Evolutionary conservation across 1,140 invertebrate species (phyloP).

Genomic region (Melipona quadrifasciata): DNA sequence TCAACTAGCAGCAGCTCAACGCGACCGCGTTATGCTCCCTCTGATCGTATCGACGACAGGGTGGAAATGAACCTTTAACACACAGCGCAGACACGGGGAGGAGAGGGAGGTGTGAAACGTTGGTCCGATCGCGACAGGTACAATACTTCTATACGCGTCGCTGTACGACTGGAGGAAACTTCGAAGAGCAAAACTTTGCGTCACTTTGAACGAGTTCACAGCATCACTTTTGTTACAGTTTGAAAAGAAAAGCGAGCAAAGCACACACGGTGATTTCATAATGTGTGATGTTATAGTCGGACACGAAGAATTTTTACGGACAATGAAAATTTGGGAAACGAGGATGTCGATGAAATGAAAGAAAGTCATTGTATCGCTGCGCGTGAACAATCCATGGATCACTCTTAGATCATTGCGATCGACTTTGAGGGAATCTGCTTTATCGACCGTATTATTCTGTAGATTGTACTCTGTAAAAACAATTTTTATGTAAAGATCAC

Average conservation of each 20-base stretch:
- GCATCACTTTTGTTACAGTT: no score
- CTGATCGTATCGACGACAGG: slow-evolving; percentile 1
- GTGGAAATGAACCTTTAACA: slow-evolving; percentile 34
- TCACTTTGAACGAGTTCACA: not conserved
- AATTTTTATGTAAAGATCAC: not conserved
- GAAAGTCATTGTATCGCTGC: not conserved
- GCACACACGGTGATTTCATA: not conserved
- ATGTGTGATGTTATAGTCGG: not conserved
- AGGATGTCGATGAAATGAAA: not conserved
- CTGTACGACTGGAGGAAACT: not conserved
- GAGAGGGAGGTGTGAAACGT: not conserved
- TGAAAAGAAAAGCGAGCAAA: not conserved
- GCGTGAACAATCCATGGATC: not conserved
- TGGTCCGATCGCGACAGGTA: not conserved
- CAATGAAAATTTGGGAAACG: not conserved
- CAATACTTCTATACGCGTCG: not conserved
- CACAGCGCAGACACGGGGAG: no score
- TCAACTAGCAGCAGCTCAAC: not conserved
- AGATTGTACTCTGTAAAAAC: not conserved
- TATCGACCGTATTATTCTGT: not conserved
- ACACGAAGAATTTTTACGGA: not conserved
- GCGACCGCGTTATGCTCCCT: not conserved
- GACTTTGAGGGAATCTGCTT: not conserved
- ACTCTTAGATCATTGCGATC: not conserved
- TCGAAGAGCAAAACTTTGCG: not conserved